These are phyloP conservation scores for Lethenteron reissneri DNA, from an alignment of 2,113 vertebrate genomes.

Conservation along the genomic window DNA sequence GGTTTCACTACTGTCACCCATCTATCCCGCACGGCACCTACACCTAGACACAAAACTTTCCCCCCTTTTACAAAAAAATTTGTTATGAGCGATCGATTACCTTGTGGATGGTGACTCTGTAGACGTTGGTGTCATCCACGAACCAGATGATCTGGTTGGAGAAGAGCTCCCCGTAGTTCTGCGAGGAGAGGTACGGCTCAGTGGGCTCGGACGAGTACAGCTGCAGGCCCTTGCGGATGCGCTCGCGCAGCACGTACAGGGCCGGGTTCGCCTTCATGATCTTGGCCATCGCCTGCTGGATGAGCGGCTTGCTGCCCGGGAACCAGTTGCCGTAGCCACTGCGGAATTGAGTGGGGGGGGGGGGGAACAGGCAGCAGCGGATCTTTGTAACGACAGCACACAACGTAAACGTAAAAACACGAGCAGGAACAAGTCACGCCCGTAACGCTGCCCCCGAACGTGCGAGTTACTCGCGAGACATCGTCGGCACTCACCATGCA, in stretches of 20 bases:
- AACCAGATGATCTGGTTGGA: conserved; percentile 99
- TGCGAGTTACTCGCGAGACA: too few relatives aligned
- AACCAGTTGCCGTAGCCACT: conserved; percentile 98
- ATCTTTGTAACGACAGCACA: too few relatives aligned
- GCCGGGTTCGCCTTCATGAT: conserved; percentile 99
- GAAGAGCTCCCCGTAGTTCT: conserved; percentile 97
- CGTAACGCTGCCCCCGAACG: too few relatives aligned
- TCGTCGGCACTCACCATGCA: too few relatives aligned
- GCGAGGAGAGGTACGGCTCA: conserved; percentile 89
- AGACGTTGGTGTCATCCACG: conserved; percentile 96
- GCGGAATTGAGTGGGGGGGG: conserved; percentile 4
- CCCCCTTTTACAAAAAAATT: too few relatives aligned
- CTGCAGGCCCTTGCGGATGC: conserved; percentile 88
- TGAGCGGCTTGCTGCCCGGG: conserved; percentile 84
- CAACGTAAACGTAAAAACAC: too few relatives aligned
- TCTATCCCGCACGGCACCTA: too few relatives aligned
- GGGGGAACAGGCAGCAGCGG: too few relatives aligned
- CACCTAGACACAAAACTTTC: too few relatives aligned
- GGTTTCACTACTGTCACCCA: too few relatives aligned
- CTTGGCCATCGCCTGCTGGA: conserved; percentile 98
- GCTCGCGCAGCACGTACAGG: conserved; percentile 77
- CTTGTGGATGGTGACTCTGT: conserved; percentile 97
- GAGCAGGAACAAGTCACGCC: too few relatives aligned
- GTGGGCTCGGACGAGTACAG: conserved; percentile 96
- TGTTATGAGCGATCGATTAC: conserved; percentile 19